Base-by-base conservation (phyloP, 2,888 invertebrate genomes). In the Hirtodrosophila duncani region DNA sequence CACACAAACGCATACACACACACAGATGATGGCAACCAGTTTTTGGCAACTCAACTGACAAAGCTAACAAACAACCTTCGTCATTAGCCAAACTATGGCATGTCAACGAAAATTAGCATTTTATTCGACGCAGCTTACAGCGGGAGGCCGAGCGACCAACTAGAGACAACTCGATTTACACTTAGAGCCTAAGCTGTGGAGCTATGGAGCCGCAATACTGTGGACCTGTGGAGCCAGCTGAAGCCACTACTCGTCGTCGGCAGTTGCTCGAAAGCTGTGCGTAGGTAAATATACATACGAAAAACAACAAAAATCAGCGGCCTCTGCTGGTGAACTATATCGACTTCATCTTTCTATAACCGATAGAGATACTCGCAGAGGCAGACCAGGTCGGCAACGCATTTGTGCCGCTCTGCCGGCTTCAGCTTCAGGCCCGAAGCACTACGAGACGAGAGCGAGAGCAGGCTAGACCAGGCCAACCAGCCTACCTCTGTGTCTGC, bases 1-100 rank as follows among this genome's bases (percentile, higher is more conserved):
- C 37, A 39, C 58, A 31, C 39, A 24, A 34, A 43, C 53, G 29
- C 18, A 63, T 50, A 42, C 37, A 39, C 58, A 31, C 39, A 24
- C 39, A 43, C 53, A 33, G 21, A 63, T 50, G 27, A 36, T 52
- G 60, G 49, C 66, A 71, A 71, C 70, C 81, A 71, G 70, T 81
- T 71, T 39, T 13, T 10, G 56, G 61, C 56, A 75, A 75, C 63
- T 67, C 70, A 81, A 80, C 71, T 71, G 80, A 74, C 72, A 74
- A 59, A 78, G 75, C 71, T 62, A 81, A 75, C 80, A 77, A 77
- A 72, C 82, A 81, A 79, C 70, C 83, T 74, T 78, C 81, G 71
- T 82, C 77, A 78, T 78, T 78, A 78, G 83, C 83, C 81, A 78
- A 78, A 78, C 83, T 78, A 78, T 81, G 77, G 77, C 77, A 77